phyloP scores from a whole-genome alignment of 2,888 invertebrate species.

The Dorcus parallelipipedus region DNA sequence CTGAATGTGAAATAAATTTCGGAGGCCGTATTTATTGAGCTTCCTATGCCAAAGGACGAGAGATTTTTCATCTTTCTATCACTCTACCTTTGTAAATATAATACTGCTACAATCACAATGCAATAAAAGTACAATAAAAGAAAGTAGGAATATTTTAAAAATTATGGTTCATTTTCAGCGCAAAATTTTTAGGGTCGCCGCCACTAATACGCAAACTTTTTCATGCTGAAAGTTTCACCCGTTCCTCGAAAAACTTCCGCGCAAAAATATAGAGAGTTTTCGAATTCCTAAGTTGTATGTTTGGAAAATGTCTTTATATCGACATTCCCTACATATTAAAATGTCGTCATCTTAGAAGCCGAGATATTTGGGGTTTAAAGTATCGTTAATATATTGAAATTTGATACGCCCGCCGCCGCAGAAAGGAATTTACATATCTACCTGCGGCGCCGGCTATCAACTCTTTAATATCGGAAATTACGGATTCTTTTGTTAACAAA shows the following conservation, averaged over 20 bases:
- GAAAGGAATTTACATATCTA: constrained; percentile 3
- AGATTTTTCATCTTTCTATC: too few species aligned
- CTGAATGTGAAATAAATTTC: constrained; percentile 10
- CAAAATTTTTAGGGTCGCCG: too few species aligned
- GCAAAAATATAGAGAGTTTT: constrained; percentile 4
- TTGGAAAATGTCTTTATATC: constrained; percentile 28
- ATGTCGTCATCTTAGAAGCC: constrained; percentile 18
- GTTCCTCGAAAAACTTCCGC: background rate
- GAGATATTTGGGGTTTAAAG: constrained; percentile 13
- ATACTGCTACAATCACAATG: too few species aligned
- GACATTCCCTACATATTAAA: constrained; percentile 35
- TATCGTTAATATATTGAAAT: constrained; percentile 16
- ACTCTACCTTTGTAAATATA: too few species aligned
- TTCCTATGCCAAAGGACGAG: background rate
- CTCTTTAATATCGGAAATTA: background rate
- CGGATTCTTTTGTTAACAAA: too few species aligned
- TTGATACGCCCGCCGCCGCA: constrained; percentile 2
- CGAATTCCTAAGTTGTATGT: constrained; percentile 8
- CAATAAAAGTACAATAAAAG: too few species aligned
- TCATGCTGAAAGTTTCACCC: constrained; percentile 8
- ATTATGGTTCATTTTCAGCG: too few species aligned
- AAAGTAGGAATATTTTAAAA: too few species aligned
- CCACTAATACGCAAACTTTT: constrained; percentile 16
- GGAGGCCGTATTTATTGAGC: background rate
- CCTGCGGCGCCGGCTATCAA: background rate